phyloP scores from a whole-genome alignment of 2,113 vertebrate species.

The Nannobrachium achirus region DNA sequence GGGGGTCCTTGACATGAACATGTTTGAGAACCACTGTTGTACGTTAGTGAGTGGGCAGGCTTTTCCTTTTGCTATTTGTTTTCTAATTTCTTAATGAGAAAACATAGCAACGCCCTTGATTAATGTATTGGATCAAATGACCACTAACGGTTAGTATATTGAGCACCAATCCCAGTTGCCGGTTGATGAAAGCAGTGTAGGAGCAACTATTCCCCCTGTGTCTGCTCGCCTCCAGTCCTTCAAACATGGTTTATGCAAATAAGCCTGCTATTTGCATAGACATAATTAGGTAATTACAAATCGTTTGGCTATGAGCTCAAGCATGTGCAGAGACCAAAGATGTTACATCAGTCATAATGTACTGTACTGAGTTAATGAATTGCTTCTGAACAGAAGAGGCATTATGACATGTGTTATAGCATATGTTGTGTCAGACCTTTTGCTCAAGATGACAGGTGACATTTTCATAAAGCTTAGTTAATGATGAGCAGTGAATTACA shows the following conservation, averaged over 20 bases:
- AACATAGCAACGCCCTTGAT: background rate
- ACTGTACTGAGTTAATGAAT: constrained; percentile 76
- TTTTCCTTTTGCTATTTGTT: constrained; percentile 12
- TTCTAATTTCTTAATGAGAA: constrained; percentile 25
- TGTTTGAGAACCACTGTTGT: too few species aligned
- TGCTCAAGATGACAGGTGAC: constrained; percentile 65
- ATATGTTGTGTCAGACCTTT: constrained; percentile 71
- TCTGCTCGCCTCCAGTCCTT: constrained; percentile 60
- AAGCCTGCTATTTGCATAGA: constrained; percentile 87
- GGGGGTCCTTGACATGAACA: too few species aligned
- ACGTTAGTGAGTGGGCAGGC: background rate
- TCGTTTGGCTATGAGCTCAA: constrained; percentile 87
- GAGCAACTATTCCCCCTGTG: constrained; percentile 40
- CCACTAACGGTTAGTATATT: background rate
- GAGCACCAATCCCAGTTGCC: background rate
- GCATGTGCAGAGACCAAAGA: constrained; percentile 82
- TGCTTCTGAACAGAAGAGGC: constrained; percentile 52
- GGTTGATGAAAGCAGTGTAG: constrained; percentile 2
- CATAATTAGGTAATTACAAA: constrained; percentile 93
- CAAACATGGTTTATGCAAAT: constrained; percentile 75
- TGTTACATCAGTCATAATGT: constrained; percentile 74
- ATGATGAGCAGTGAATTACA: constrained; percentile 20
- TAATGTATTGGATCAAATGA: constrained; percentile 20
- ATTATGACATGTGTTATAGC: constrained; percentile 30
- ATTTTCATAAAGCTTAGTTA: constrained; percentile 62